Evolutionary conservation across 2,113 vertebrate genomes (phyloP).

Genomic region (Heteronetta atricapilla): DNA sequence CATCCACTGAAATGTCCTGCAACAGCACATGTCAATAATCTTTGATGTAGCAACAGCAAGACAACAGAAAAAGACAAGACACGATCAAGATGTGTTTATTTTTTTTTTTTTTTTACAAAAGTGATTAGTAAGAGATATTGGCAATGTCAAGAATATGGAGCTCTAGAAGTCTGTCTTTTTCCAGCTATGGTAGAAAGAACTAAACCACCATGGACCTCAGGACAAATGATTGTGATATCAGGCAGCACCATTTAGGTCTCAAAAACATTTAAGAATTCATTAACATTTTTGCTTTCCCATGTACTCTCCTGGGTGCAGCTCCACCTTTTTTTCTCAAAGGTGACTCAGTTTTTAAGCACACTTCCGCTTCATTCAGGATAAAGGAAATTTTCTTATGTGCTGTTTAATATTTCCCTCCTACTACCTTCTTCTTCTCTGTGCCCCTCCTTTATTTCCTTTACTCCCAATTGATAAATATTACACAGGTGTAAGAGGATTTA

Average conservation of each 20-base stretch:
- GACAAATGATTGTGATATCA: background rate
- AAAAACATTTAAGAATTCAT: background rate
- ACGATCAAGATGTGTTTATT: background rate
- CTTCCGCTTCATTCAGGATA: background rate
- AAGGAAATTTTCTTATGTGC: background rate
- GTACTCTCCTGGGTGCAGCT: background rate
- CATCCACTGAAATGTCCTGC: background rate
- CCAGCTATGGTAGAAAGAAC: accelerated
- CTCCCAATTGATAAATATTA: background rate
- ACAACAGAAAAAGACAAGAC: background rate
- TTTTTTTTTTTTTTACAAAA: slow-evolving; percentile 13
- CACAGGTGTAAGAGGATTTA: background rate
- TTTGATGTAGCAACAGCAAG: background rate
- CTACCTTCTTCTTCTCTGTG: background rate
- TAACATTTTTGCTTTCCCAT: background rate
- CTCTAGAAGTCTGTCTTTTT: background rate
- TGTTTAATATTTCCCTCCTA: background rate
- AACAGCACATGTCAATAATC: background rate
- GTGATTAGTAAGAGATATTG: accelerated
- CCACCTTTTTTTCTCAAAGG: background rate
- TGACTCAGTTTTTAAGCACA: background rate
- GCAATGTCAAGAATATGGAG: background rate
- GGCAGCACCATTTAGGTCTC: background rate
- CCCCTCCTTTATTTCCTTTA: background rate
- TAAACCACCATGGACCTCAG: background rate